Evolutionary conservation across 2,888 invertebrate genomes (phyloP), one percentile per base, ranked within the genome.

Genomic region (Hemaris fuciformis): DNA sequence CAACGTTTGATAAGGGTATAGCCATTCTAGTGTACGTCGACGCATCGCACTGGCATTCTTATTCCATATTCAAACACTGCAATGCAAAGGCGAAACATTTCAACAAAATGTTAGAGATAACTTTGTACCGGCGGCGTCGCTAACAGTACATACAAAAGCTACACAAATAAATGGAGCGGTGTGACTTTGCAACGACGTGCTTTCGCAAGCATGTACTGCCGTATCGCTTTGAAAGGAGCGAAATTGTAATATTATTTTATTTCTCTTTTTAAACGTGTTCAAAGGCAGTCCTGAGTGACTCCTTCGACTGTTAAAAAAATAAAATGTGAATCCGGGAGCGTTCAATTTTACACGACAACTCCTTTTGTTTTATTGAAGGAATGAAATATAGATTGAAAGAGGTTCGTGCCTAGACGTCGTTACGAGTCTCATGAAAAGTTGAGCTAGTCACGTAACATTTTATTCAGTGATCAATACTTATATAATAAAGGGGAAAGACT

Each of bases 61-160:
- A 75, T 73, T 74, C 66, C 68, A 68, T 72, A 77, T 78, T 72
- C 72, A 71, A 67, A 66, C 60, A 68, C 62, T 70, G 67, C 66
- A 67, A 68, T 68, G 74, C 74, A 76, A 76, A 76, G 69, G 74
- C 70, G 69, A 67, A 68, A 64, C 65, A 62, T 68, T 71, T 64
- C 71, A 69, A 71, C 71, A 65, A 77, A 78, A 71, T 76, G 76
- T 72, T 72, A 69, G 68, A 80, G 81, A 82, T 83, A 82, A 81
- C 80, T 83, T 80, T 81, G 77, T 79, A 75, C 72, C 41, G 42
- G 59, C 71, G 67, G 65, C 70, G 73, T 76, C 72, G 66, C 75
- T 76, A 75, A 73, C 79, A 72, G 71, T 69, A 74, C 71, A 69
- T 66, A 74, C 71, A 73, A 76, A 76, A 74, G 72, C 73, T 70